Evolutionary conservation across 1,140 invertebrate species (phyloP).

Genomic region (Chelonus insularis): DNA sequence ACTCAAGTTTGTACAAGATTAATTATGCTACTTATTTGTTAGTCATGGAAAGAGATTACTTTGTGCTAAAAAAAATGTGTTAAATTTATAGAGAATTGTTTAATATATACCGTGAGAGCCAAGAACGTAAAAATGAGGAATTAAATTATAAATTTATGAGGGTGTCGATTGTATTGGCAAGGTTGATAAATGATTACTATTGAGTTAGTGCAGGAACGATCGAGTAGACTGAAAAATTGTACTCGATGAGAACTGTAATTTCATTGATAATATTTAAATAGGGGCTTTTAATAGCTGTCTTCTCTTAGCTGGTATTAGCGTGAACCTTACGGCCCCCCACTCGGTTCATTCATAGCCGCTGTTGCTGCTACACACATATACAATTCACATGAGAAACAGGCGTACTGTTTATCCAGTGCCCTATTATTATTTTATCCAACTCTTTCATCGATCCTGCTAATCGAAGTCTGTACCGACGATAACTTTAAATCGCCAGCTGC

Average conservation of each 20-base stretch:
- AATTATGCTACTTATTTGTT: no score
- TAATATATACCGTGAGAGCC: not conserved
- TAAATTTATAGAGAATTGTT: no score
- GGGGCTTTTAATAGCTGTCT: slow-evolving; percentile 52
- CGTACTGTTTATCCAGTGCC: slow-evolving; percentile 53
- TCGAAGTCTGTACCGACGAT: slow-evolving; percentile 34
- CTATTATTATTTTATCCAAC: slow-evolving; percentile 57
- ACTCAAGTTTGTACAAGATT: no score
- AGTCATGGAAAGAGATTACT: no score
- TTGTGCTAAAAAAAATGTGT: no score
- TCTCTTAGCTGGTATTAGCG: slow-evolving; percentile 42
- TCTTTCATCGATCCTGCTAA: slow-evolving; percentile 53
- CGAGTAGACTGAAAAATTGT: slow-evolving; percentile 5
- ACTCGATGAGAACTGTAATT: slow-evolving; percentile 49
- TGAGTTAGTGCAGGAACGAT: slow-evolving; percentile 39
- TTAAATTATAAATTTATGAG: slow-evolving; percentile 58
- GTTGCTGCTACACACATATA: slow-evolving; percentile 3
- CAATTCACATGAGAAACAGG: slow-evolving; percentile 27
- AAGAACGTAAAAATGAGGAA: slow-evolving; percentile 33
- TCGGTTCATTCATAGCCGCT: not conserved
- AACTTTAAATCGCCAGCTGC: slow-evolving; percentile 26
- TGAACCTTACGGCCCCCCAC: slow-evolving; percentile 26
- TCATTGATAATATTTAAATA: slow-evolving; percentile 60
- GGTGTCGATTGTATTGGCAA: slow-evolving; percentile 53
- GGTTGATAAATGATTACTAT: slow-evolving; percentile 48